Base-by-base conservation (phyloP, 2,888 invertebrate genomes). In the Parelbella ahira region DNA sequence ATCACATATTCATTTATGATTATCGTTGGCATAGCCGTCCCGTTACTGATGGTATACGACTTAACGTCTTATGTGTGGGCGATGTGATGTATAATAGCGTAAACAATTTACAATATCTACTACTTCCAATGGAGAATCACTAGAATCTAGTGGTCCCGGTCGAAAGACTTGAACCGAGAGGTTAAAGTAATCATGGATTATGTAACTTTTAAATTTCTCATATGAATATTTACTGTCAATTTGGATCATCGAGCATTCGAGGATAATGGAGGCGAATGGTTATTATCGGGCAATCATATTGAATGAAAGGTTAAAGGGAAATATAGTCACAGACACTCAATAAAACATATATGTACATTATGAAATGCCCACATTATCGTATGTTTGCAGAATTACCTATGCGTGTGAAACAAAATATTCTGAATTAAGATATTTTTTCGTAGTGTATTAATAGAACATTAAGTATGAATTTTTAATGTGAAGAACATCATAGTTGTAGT, bases 1-100 rank as follows among this genome's bases (percentile, higher is more conserved):
- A 41, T 27, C 41, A 45, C 32, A 43, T 38, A 39, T 48, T 37
- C 28, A 47, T 45, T 13, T 43, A 32, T 44, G 43, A 37, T 32
- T 27, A n/a, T 41, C 20, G 41, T 27, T 41, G 27, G 21, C 27
- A 7, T 41, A 20, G 9, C 19, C 15, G 20, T 27, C 15, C 33
- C 33, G 13, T 27, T 33, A 27, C 13, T 12, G 6, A 5, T 32
- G 7, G 25, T 33, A 19, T 33, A 18, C 9, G 27, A 15, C 9
- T 37, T 15, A 6, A 12, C 13, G 15, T 15, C 13, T 4, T 21
- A 13, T 10, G 25, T 12, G 33, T 41, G 18, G 41, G 13, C 13
- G 19, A 5, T 8, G 6, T 8, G 8, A 32, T 39, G 8, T 20
- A 18, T 24, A 25, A 41, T 33, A 32, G 1, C 19, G 25, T 32